Evolutionary conservation across 1,140 invertebrate species (phyloP), one percentile per base, ranked within the genome.

Genomic region (Zaprionus ghesquierei): DNA sequence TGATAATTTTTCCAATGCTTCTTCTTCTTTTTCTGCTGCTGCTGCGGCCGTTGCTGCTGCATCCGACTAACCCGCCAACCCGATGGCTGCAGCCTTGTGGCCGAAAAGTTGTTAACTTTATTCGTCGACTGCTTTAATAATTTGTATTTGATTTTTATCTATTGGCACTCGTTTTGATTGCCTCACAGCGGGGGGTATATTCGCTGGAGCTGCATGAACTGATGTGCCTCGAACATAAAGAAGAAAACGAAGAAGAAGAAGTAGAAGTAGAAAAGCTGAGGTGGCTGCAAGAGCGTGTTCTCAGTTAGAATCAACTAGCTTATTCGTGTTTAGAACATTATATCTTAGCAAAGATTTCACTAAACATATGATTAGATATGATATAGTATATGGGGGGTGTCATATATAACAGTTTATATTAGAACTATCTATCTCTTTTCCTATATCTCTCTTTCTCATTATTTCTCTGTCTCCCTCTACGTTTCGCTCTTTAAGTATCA

Each of bases 101-200:
- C 64, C 50, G 44, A 62, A 65, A 69, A 69, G 58, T 56, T 75
- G 71, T 59, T 41, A 38, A 53, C 69, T 66, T 66, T 29, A 54
- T 64, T 64, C 53, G 25, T 44, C 41, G 25, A 35, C 38, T 53
- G 65, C 51, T 63, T 56, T 44, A 58, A 62, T 75, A 63, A 58
- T 56, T 61, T 69, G 58, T 69, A 61, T 68, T 72, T 44, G 54
- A 68, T 55, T 60, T 72, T 73, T 60, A 53, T 73, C 63, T 23
- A 33, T 68, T 68, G 44, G 31, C 54, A 56, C 29, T 69, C 56
- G 70, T 62, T 62, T 61, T 44, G 27, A 60, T 53, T 54, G 33
- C 61, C 46, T 53, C 41, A 31, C 31, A 29, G 15, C 22, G 12
- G 13, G 9, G 55, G 55, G 54, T 51, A 49, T 60, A 53, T 41